Percentiles rank a stretch among this genome's conserved stretches.
Evolutionary conservation across 2,888 invertebrate species (phyloP).

Genomic region (Cylloceria caligata): DNA sequence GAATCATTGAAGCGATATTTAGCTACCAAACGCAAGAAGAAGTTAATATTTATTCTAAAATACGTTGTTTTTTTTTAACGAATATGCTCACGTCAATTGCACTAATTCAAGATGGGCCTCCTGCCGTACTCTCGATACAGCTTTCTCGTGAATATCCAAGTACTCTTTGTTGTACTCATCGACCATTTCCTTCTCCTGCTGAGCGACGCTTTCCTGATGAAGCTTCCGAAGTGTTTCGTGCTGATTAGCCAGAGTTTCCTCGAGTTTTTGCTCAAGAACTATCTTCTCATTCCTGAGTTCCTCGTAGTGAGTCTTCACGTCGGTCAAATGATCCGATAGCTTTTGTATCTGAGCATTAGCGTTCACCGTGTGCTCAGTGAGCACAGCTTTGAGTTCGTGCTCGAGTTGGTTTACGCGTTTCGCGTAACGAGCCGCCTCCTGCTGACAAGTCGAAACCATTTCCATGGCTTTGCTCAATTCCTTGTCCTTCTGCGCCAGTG

Average conservation of each 20-base stretch:
- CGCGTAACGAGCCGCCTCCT: constrained; percentile 77
- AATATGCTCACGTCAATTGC: constrained; percentile 79
- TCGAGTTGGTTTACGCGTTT: constrained; percentile 80
- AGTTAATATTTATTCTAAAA: no score
- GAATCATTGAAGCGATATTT: no score
- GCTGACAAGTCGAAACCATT: constrained; percentile 74
- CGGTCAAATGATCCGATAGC: constrained; percentile 77
- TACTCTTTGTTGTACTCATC: constrained; percentile 81
- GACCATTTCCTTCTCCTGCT: constrained; percentile 75
- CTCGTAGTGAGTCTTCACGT: constrained; percentile 78
- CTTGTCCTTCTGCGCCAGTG: constrained; percentile 81
- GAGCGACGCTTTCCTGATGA: constrained; percentile 75
- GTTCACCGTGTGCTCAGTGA: constrained; percentile 79
- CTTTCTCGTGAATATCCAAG: constrained; percentile 81
- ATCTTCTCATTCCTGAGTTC: constrained; percentile 76
- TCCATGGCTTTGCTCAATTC: constrained; percentile 79
- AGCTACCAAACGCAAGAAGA: no score
- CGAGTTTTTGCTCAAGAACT: constrained; percentile 75
- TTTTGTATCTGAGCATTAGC: constrained; percentile 80
- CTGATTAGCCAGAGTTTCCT: constrained; percentile 77
- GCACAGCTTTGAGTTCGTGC: constrained; percentile 79
- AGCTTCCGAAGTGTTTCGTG: constrained; percentile 76
- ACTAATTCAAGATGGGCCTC: constrained; percentile 80
- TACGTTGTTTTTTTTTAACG: not conserved
- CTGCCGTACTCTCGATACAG: constrained; percentile 79